A percentile compares a stretch with the other conserved stretches of the same genome.
phyloP scores from a whole-genome alignment of 35 echinoderm and acorn worm species.

The Patiria miniata region DNA sequence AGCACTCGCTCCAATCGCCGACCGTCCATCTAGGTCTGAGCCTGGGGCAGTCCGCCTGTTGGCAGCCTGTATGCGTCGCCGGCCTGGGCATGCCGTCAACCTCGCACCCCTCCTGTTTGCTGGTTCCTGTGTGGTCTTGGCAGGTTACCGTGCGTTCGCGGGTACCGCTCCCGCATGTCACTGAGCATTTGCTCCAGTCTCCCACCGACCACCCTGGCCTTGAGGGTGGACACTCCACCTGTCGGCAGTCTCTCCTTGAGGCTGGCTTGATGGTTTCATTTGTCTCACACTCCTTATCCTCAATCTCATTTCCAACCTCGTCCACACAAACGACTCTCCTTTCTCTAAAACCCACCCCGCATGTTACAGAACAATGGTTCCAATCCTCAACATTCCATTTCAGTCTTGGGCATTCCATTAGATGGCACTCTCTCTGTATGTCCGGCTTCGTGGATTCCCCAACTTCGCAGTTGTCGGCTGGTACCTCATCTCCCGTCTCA shows the following conservation, averaged over 20 bases:
- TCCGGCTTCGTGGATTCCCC: background rate
- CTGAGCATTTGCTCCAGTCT: background rate
- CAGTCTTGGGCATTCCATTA: background rate
- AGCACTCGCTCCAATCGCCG: slow-evolving; percentile 44
- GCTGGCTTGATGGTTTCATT: background rate
- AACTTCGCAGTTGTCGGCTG: background rate
- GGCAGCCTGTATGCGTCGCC: background rate
- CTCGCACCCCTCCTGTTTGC: background rate
- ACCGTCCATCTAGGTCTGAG: background rate
- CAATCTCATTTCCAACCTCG: background rate
- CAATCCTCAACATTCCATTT: background rate
- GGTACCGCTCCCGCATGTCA: background rate
- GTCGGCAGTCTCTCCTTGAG: background rate
- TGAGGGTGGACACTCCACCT: background rate
- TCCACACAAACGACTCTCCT: background rate
- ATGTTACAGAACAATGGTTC: background rate
- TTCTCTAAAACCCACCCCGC: background rate
- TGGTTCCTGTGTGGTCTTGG: background rate
- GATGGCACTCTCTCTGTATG: background rate
- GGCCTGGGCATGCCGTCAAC: background rate
- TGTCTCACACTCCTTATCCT: slow-evolving; percentile 1
- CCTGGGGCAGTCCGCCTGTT: background rate
- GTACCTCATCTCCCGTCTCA: background rate
- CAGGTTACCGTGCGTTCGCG: background rate
- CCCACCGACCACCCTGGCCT: background rate